A percentile compares a stretch with the other conserved stretches of the same genome.
Evolutionary conservation across 2,113 vertebrate genomes (phyloP).

Genomic region (Tragelaphus strepsiceros): DNA sequence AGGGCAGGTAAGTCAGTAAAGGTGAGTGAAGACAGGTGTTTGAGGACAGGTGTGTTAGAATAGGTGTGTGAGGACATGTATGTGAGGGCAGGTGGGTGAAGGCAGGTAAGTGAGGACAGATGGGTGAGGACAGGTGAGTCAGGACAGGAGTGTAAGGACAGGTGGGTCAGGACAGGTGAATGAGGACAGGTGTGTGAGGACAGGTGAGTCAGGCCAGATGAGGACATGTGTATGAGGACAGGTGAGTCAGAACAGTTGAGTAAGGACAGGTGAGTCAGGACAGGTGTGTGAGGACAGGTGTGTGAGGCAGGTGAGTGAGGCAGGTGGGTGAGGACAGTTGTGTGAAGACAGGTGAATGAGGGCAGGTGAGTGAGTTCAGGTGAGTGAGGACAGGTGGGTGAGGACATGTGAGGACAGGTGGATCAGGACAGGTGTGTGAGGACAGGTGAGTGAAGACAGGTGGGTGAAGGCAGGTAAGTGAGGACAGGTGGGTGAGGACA

Average conservation of each 20-base stretch:
- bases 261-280: fast-evolving
- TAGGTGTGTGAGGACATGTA: fast-evolving
- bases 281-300: fast-evolving
- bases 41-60: fast-evolving
- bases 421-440: fast-evolving
- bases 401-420: too few species aligned
- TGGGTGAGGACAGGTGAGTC: fast-evolving
- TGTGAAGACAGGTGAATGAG: fast-evolving
- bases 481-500: fast-evolving
- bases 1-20: too few species aligned
- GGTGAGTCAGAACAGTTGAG: too few species aligned
- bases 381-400: too few species aligned
- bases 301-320: fast-evolving
- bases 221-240: fast-evolving
- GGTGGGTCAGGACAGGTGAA: fast-evolving
- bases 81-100: fast-evolving
- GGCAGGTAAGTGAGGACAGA: fast-evolving
- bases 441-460: too few species aligned
- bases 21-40: fast-evolving
- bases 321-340: fast-evolving
- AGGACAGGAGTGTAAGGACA: fast-evolving
- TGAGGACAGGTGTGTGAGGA: fast-evolving
- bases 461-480: fast-evolving
- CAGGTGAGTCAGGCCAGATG: fast-evolving
- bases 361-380: fast-evolving